Conservation (phyloP, 1,140 invertebrate species). For the Druon quercuslanigerum region DNA sequence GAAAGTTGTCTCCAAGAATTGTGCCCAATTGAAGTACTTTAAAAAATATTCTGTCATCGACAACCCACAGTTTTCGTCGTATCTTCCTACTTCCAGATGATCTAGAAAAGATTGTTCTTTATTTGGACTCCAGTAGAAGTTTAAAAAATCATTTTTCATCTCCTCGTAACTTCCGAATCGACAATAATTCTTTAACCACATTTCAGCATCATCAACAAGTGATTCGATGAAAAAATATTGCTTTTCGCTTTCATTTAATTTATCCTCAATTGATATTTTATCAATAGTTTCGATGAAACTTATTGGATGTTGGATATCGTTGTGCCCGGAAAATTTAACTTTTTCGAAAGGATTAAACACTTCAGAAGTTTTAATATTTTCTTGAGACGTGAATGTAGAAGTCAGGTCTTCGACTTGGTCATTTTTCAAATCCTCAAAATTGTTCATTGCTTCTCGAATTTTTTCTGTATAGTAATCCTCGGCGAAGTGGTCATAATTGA, state of each 20-base stretch:
- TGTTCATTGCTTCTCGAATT: too few species aligned
- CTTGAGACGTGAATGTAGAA: too few species aligned
- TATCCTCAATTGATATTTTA: background rate
- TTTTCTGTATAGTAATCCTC: too few species aligned
- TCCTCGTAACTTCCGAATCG: background rate
- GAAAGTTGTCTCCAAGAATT: background rate
- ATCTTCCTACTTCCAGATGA: background rate
- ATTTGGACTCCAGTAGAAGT: slow-evolving; percentile 10
- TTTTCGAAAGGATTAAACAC: background rate
- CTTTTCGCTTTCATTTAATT: background rate
- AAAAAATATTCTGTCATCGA: slow-evolving; percentile 15
- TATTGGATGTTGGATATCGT: background rate
- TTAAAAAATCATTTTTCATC: slow-evolving; percentile 1
- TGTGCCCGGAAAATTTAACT: background rate
- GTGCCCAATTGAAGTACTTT: background rate
- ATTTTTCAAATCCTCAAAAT: too few species aligned
- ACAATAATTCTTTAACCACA: background rate
- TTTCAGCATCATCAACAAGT: slow-evolving; percentile 9
- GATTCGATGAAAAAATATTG: background rate
- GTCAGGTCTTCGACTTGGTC: too few species aligned
- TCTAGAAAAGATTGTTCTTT: background rate
- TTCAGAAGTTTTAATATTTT: too few species aligned
- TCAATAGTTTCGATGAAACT: slow-evolving; percentile 10
- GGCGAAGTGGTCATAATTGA: too few species aligned
- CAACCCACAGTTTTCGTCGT: background rate